Evolutionary conservation across 2,888 invertebrate genomes (phyloP).

Genomic region (Lagria hirta): DNA sequence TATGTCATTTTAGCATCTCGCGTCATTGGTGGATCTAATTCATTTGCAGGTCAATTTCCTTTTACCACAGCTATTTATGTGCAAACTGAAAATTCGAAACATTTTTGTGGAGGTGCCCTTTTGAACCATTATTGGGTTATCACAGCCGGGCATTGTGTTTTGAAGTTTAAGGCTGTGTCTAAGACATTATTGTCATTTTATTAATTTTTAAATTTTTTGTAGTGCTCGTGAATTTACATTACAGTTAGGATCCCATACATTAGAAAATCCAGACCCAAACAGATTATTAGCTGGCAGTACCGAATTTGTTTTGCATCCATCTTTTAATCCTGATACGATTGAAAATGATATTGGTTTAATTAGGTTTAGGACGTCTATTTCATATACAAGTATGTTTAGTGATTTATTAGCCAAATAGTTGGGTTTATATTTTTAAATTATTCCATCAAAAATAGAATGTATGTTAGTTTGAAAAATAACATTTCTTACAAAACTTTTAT

Average conservation of each 20-base stretch:
- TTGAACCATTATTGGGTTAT: constrained; percentile 3
- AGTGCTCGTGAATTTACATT: constrained; percentile 6
- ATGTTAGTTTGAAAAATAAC: no score
- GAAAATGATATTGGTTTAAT: constrained; percentile 11
- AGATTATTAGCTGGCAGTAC: background rate
- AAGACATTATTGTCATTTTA: constrained; percentile 4
- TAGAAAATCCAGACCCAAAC: constrained; percentile 2
- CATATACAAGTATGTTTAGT: constrained; percentile 7
- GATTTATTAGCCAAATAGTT: no score
- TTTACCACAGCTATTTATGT: constrained; percentile 14
- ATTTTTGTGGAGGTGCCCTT: constrained; percentile 15
- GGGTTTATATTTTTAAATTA: no score
- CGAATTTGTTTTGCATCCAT: constrained; percentile 8
- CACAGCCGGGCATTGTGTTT: constrained; percentile 13
- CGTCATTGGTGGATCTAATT: constrained; percentile 14
- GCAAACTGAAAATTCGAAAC: constrained; percentile 4
- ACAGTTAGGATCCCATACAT: constrained; percentile 7
- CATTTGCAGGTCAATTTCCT: constrained; percentile 9
- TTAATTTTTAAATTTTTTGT: background rate
- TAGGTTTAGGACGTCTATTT: background rate
- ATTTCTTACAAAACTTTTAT: no score
- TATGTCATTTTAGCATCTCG: constrained; percentile 5
- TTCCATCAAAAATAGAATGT: no score
- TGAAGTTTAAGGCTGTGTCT: no score
- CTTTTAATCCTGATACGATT: constrained; percentile 3